Conservation (phyloP, 2,113 vertebrate genomes). For the Agapornis roseicollis region DNA sequence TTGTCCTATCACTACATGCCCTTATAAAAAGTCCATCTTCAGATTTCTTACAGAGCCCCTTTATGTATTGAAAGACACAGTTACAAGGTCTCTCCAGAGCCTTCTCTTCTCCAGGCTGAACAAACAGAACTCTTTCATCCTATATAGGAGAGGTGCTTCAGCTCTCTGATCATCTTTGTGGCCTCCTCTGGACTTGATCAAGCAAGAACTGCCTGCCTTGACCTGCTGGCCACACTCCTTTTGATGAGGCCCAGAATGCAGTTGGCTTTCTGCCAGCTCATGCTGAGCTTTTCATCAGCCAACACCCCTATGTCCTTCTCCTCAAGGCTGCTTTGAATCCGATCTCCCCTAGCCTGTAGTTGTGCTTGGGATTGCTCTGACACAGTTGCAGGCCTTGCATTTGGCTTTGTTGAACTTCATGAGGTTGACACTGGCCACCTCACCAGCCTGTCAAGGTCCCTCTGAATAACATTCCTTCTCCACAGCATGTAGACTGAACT, state of each 20-base stretch:
- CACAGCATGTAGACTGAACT: not conserved
- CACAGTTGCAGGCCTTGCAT: not conserved
- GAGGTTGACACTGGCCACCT: not conserved
- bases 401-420: not conserved
- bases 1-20: not conserved
- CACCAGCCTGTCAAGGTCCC: not conserved
- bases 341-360: not conserved
- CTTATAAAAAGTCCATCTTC: not conserved
- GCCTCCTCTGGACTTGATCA: not conserved
- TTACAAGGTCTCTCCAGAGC: not conserved
- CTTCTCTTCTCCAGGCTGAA: not conserved
- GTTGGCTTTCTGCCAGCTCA: not conserved
- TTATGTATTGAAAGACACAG: not conserved
- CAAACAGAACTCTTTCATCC: not conserved
- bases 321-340: not conserved
- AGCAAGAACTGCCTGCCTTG: not conserved
- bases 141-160: not conserved
- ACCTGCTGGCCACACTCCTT: not conserved
- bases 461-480: not conserved
- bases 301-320: not conserved
- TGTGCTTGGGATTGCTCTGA: not conserved
- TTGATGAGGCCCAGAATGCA: not conserved
- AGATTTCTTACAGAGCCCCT: not conserved
- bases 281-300: not conserved
- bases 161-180: not conserved